Conservation (phyloP, 2,113 vertebrate genomes). For the Calcarius ornatus region DNA sequence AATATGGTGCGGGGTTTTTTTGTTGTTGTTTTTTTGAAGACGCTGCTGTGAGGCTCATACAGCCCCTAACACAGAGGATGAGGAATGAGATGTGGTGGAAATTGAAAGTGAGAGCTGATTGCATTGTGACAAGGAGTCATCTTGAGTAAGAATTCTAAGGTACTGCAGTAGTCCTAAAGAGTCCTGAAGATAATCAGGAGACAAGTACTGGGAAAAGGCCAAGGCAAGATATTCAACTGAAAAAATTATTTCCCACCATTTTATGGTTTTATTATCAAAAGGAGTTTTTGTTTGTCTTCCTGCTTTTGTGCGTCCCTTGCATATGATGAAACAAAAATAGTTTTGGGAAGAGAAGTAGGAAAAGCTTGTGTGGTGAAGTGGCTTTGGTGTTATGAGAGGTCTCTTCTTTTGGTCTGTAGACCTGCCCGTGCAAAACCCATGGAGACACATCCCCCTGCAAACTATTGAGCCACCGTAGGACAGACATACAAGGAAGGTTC, state of each 20-base stretch:
- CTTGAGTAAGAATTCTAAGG: not conserved
- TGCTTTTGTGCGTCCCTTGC: not conserved
- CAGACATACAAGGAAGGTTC: not conserved
- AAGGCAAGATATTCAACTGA: not conserved
- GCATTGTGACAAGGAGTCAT: not conserved
- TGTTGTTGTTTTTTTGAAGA: not conserved
- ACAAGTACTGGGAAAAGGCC: not conserved
- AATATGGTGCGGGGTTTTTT: not conserved
- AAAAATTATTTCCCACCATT: not conserved
- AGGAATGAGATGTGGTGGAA: conserved; percentile 7
- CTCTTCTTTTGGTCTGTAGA: not conserved
- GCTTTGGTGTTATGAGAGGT: not conserved
- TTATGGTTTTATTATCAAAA: not conserved
- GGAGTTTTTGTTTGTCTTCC: not conserved
- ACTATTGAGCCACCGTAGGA: not conserved
- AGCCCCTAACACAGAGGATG: not conserved
- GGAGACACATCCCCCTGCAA: not conserved
- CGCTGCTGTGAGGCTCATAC: not conserved
- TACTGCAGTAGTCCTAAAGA: not conserved
- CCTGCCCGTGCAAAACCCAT: not conserved
- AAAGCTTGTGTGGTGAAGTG: not conserved
- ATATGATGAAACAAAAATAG: not conserved
- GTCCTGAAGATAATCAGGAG: not conserved
- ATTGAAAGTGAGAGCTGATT: not conserved
- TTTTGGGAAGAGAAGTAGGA: not conserved